Evolutionary conservation across 2,797 vertebrate species (phyloP), one percentile per base, ranked within the genome.

Genomic region (Neoniphon sammara): DNA sequence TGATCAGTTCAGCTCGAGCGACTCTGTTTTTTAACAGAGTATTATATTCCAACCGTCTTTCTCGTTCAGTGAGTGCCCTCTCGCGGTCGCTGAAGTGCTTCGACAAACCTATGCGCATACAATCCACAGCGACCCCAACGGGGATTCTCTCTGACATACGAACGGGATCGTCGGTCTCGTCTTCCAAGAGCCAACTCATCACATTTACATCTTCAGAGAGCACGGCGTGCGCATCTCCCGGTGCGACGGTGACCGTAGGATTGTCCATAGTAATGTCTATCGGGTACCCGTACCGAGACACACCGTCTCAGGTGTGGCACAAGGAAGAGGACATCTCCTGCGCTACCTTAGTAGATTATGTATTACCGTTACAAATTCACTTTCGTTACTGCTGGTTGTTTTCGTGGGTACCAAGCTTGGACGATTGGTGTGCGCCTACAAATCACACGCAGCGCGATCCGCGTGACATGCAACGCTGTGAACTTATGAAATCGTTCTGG

Each of bases 321-420:
- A 15, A 9, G 0, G 34, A 44, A 0, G 4, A n/a, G 3, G 78
- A 81, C 0, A 0, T 1, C 73, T 44, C 12, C 31, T 11, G 0
- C 5, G 18, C 57, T 4, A 72, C 68, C 0, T 8, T 72, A 0
- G 4, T 4, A 0, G 69, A 77, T 3, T 69, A 30, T 34, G 59
- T 73, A 27, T 53, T 77, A 10, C 73, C 73, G 1, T 2, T 54
- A 0, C 72, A 72, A 27, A 34, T 81, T 2, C 21, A 73, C 68
- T 75, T 75, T 9, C 66, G 75, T 10, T 75, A 80, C 64, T 80
- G 66, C 7, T 74, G 74, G 70, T 44, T 61, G 20, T 80, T 80
- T 17, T 71, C 78, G 0, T 56, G 72, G 0, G 5, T 6, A 1
- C 54, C 14, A 20, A 56, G 3, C 7, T 56, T 12, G n/a, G 18